Evolutionary conservation across 35 echinoderm and acorn worm species (phyloP), one percentile per base, ranked within the genome.

Genomic region (Heliocidaris erythrogramma): DNA sequence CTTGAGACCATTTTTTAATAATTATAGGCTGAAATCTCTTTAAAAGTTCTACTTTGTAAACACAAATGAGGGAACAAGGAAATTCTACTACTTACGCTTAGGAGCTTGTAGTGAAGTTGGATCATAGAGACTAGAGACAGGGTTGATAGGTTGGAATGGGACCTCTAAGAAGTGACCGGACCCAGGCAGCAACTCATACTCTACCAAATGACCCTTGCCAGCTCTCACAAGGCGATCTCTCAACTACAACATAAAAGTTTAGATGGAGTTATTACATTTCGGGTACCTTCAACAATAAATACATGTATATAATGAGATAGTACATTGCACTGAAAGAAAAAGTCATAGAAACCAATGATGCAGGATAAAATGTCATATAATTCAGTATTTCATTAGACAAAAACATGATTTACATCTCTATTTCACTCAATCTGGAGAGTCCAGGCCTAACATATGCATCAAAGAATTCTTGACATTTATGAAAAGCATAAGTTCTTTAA

Each of bases 201-300:
- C 91, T 13, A 92, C 16, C 49, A 92, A 48, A 59, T 92, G 91
- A 92, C 91, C 91, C 91, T 92, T 92, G 47, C 91, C 91, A 48
- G 91, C 91, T 48, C 27, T 59, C 91, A 59, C 30, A n/a, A 92
- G 29, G 9, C 47, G 47, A 89, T 89, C 87, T 35, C 31, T 18
- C 24, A 89, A 12, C 87, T 89, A 7, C 18, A 48, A 89, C 31
- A 42, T 5, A 89, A 89, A 16, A 11, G 47, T 42, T 42, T 89
- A 13, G 24, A 87, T 14, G 32, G 14, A 18, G 65, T 14, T 84
- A 84, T 18, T 14, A n/a, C n/a, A 4, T 18, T 84, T 84, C 14
- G 14, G 1, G 65, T 84, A n/a, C 14, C 2, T 18, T 2, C 65
- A 84, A 84, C 14, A n/a, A n/a, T 14, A 84, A 0, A 84, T 18